phyloP scores from a whole-genome alignment of 2,888 invertebrate species.

The Penaeus monodon region DNA sequence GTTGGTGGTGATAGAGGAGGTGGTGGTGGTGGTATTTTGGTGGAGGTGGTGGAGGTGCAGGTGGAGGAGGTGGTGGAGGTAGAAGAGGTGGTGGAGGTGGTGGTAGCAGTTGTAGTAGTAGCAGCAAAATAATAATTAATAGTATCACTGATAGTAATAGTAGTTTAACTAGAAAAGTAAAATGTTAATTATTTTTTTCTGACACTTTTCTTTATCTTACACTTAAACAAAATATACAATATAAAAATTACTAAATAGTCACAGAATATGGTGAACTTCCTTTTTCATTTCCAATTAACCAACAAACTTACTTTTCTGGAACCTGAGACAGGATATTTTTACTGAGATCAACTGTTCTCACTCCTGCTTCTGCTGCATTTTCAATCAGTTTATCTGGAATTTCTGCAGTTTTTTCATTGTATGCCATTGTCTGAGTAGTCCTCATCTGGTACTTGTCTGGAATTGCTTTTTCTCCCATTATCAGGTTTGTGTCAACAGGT shows the following conservation, averaged over 20 bases:
- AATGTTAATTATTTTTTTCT: conserved; percentile 28
- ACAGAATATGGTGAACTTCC: not conserved
- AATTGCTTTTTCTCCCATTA: conserved; percentile 35
- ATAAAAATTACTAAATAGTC: not conserved
- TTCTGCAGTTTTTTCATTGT: conserved; percentile 76
- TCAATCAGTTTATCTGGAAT: conserved; percentile 82
- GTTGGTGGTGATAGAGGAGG: too few species aligned
- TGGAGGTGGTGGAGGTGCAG: too few species aligned
- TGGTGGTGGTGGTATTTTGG: too few species aligned
- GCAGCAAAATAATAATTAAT: too few species aligned
- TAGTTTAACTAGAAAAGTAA: conserved; percentile 40
- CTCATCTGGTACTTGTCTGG: conserved; percentile 70
- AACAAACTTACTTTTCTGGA: conserved; percentile 77
- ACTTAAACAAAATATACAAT: not conserved
- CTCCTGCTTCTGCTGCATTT: conserved; percentile 79
- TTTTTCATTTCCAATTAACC: conserved; percentile 36
- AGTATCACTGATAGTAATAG: conserved; percentile 30
- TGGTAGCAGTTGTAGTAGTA: too few species aligned
- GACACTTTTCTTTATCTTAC: too few species aligned
- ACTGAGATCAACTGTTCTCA: conserved; percentile 83
- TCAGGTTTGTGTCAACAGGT: conserved; percentile 39
- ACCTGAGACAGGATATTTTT: conserved; percentile 81
- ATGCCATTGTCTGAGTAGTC: conserved; percentile 74
- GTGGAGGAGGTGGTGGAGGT: too few species aligned
- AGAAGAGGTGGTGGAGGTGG: too few species aligned